A percentile compares a stretch with the other conserved stretches of the same genome.
Evolutionary conservation across 2,113 vertebrate species (phyloP).

Genomic region (Sphyrna mokarran): DNA sequence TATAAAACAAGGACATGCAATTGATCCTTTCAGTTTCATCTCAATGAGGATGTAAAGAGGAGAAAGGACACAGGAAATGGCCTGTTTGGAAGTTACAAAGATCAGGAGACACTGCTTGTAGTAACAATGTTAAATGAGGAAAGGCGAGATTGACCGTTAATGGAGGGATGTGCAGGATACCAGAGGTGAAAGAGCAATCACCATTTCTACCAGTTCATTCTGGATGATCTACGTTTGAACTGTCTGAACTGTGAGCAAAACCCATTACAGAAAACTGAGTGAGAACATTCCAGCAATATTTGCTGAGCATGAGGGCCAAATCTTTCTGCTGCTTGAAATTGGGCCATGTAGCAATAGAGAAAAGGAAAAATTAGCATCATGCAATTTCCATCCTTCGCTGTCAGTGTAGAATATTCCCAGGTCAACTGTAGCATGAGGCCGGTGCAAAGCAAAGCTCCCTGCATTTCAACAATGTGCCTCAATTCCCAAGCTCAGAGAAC

Average conservation of each 20-base stretch:
- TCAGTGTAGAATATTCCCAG: neutral
- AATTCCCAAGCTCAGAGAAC: neutral
- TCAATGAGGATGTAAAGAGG: neutral
- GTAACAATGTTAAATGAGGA: neutral
- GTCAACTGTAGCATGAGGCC: neutral
- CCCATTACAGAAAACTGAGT: neutral
- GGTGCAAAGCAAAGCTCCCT: neutral
- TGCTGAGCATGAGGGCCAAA: neutral
- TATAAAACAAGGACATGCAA: neutral
- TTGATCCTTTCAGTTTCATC: neutral
- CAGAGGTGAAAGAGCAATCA: neutral
- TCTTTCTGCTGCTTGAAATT: neutral
- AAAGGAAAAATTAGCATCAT: neutral
- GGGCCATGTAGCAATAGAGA: neutral
- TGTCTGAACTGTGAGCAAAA: neutral
- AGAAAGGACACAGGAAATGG: neutral
- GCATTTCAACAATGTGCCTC: neutral
- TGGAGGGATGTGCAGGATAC: neutral
- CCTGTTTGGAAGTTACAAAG: neutral
- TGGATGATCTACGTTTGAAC: neutral
- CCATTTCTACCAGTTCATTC: neutral
- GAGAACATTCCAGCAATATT: neutral
- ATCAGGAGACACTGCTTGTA: neutral
- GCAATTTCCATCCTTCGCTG: neutral
- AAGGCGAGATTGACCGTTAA: neutral